Evolutionary conservation across 2,888 invertebrate genomes (phyloP), one percentile per base, ranked within the genome.

Genomic region (Cerastis rubricosa): DNA sequence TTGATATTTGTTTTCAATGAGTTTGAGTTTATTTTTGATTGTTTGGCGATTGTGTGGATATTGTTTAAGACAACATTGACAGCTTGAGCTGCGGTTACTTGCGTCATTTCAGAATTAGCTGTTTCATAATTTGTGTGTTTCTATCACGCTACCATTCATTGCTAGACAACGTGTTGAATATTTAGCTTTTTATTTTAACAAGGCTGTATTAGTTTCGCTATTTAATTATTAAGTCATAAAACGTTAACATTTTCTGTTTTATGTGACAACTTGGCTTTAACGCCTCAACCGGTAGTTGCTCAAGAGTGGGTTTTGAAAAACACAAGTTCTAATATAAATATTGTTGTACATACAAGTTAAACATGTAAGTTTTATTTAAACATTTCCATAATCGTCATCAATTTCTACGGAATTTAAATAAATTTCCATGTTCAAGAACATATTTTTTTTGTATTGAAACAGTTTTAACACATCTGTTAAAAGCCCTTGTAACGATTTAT

Each of bases 321-420:
- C 88, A 89, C 78, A 81, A 85, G 81, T 84, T 74, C 22, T 72
- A 81, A 76, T 70, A 57, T 69, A 79, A 86, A 83, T 78, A 86
- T 76, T 70, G 64, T 63, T 69, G 64, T 35, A 73, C 43, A 14
- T 43, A 64, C 17, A 76, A 76, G 79, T 70, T n/a, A n/a, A n/a
- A 79, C 3, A 35, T 35, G 35, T 35, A 35, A 35, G 35, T 35
- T 35, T 74, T 76, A 71, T 81, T 72, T 66, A 61, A 76, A 74
- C 12, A 74, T 68, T 74, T 70, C 49, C 78, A 71, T 67, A 43
- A 59, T 51, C 64, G 29, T 73, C 63, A 70, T 66, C 66, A 71
- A 77, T 81, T 83, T 77, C 54, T 74, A 79, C 35, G 54, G 61
- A 71, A 78, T 81, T 84, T 81, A n/a, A 83, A 81, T 87, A 84